Evolutionary conservation across 2,888 invertebrate genomes (phyloP).

Genomic region (Melanophora roralis): DNA sequence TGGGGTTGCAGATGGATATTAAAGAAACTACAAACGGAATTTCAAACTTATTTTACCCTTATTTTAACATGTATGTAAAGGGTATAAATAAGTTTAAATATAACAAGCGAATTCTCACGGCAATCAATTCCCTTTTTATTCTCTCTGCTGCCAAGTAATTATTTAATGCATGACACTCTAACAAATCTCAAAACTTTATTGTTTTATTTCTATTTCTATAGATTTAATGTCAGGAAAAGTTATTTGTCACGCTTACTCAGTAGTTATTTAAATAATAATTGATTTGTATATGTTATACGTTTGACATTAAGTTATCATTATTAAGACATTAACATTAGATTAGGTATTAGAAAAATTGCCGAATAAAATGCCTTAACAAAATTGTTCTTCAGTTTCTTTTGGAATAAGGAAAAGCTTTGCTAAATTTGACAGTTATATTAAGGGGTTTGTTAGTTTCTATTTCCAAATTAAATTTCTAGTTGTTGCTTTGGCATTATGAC

Average conservation of each 20-base stretch:
- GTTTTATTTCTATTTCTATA: slow-evolving; percentile 13
- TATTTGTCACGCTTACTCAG: slow-evolving; percentile 30
- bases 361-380: not conserved
- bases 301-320: slow-evolving; percentile 47
- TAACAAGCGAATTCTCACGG: not conserved
- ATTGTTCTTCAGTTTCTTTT: not conserved
- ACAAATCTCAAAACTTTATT: not conserved
- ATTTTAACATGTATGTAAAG: not conserved
- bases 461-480: not conserved
- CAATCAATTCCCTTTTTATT: not conserved
- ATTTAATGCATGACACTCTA: not conserved
- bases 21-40: too few species aligned
- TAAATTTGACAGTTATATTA: slow-evolving; percentile 38
- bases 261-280: not conserved
- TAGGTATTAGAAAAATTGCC: not conserved
- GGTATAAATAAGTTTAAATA: too few species aligned
- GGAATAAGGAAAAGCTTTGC: slow-evolving; percentile 13
- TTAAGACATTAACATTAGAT: slow-evolving; percentile 18
- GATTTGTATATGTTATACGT: slow-evolving; percentile 20
- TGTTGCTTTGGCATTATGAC: not conserved
- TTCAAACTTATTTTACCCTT: too few species aligned
- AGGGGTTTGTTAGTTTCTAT: not conserved
- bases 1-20: too few species aligned
- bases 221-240: not conserved
- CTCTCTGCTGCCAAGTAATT: not conserved